Conservation (phyloP, 2,888 invertebrate genomes). For the Eupeodes latifasciatus region DNA sequence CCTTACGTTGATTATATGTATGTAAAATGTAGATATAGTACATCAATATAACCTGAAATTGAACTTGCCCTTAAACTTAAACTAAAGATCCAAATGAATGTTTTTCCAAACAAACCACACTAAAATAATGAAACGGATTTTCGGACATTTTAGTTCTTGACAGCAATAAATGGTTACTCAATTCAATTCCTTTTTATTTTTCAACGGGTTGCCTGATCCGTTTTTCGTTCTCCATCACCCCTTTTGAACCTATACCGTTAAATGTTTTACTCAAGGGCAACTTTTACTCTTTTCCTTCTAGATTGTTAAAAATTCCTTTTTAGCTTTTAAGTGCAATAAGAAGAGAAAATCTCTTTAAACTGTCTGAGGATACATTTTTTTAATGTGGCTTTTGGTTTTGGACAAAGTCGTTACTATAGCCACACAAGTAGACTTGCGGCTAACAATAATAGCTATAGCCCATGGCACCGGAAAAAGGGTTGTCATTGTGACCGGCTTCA, state of each 20-base stretch:
- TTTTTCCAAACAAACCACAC: constrained; percentile 20
- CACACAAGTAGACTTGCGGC: constrained; percentile 48
- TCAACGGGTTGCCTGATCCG: background rate
- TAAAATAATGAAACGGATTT: constrained; percentile 15
- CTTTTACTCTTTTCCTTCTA: constrained; percentile 7
- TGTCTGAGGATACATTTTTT: constrained; percentile 49
- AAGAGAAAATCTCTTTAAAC: constrained; percentile 57
- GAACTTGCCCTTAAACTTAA: background rate
- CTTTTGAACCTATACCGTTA: background rate
- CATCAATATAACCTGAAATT: no score
- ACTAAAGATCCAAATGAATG: constrained; percentile 33
- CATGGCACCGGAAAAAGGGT: constrained; percentile 30
- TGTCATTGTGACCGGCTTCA: constrained; percentile 35
- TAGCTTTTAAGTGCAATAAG: constrained; percentile 29
- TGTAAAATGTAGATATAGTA: no score
- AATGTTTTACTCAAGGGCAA: constrained; percentile 12
- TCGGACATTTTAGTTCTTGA: constrained; percentile 60
- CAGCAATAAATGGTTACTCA: constrained; percentile 69
- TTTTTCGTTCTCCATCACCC: no score
- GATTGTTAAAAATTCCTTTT: constrained; percentile 58
- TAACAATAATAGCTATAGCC: constrained; percentile 50
- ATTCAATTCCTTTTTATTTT: constrained; percentile 57
- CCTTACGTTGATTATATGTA: no score
- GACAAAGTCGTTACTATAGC: constrained; percentile 48
- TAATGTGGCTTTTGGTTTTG: constrained; percentile 44